Evolutionary conservation across 2,113 vertebrate genomes (phyloP), one percentile per base, ranked within the genome.

Genomic region (Agapornis roseicollis): DNA sequence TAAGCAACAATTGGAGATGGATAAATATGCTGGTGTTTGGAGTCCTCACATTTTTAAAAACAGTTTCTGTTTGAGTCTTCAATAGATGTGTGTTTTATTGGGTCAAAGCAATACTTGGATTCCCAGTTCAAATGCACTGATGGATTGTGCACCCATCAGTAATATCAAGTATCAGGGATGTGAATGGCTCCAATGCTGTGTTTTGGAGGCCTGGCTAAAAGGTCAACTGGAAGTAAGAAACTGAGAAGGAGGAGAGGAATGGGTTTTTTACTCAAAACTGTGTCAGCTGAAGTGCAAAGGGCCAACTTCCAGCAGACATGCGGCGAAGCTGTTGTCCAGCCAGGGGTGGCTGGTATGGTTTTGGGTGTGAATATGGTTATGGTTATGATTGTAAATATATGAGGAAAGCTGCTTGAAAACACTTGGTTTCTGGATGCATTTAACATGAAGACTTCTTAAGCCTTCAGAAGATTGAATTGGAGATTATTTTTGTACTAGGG

Each of bases 141-240:
- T 15, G 52, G 17, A 16, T 16, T 42, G 16, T 42, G 16, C 42
- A 42, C 16, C 42, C 42, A 42, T 42, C 42, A 42, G 42, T 42
- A 42, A 15, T 42, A 42, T 44, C 46, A 31, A 19, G 42, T 25
- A 35, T 47, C 0, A 2, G 41, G 73, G 44, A n/a, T 0, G 0
- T 28, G 55, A 50, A 4, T 25, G 17, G 7, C 33, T 35, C 39
- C 29, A 29, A 0, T 7, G 33, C n/a, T 73, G 23, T 12, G 1
- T 70, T 90, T 79, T 50, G 76, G 46, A 42, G 29, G 41, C 24
- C 47, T 76, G 60, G 29, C 33, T 78, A 6, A 80, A 79, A 49
- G 14, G 41, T 14, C 13, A 46, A 69, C 4, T 39, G 47, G 37
- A 50, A 69, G 9, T 8, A 71, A 19, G 22, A 80, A 74, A 27